Percentiles rank a stretch among this genome's conserved stretches.
phyloP scores from a whole-genome alignment of 2,113 vertebrate genomes.

The Sclerurus mexicanus region DNA sequence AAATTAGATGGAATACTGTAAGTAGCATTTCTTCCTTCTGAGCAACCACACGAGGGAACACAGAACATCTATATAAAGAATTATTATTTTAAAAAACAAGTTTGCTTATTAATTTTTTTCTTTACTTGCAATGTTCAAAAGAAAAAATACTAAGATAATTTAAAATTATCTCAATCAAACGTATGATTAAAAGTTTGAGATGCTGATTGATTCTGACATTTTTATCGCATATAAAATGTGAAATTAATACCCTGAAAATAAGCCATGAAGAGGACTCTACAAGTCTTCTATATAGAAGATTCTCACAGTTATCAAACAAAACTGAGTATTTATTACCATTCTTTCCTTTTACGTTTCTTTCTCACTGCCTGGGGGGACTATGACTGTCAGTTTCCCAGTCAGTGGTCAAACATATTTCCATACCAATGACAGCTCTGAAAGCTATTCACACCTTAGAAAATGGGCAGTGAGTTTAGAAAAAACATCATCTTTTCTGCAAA shows the following conservation, averaged over 20 bases:
- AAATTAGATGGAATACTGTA: constrained; percentile 31
- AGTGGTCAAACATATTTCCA: constrained; percentile 64
- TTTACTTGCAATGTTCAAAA: neutral
- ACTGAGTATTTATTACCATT: neutral
- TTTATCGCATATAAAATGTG: neutral
- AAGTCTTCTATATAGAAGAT: neutral
- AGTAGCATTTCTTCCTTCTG: constrained; percentile 28
- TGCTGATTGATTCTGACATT: neutral
- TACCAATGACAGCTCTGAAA: constrained; percentile 41
- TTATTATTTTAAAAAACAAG: neutral
- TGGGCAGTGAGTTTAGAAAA: constrained; percentile 17
- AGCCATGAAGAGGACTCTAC: neutral
- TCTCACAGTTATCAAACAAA: neutral
- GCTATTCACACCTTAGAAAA: constrained; percentile 59
- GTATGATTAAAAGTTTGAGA: neutral
- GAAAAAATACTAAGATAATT: neutral
- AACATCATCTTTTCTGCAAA: constrained; percentile 49
- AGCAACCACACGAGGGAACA: neutral
- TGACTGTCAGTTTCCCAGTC: constrained; percentile 29
- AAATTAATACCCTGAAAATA: neutral
- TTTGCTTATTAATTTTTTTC: neutral
- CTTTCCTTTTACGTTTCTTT: neutral
- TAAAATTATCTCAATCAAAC: neutral
- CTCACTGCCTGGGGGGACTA: neutral
- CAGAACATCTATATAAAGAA: neutral